A percentile compares a stretch with the other conserved stretches of the same genome.
phyloP scores from a whole-genome alignment of 2,888 invertebrate genomes.

The Oscheius onirici region DNA sequence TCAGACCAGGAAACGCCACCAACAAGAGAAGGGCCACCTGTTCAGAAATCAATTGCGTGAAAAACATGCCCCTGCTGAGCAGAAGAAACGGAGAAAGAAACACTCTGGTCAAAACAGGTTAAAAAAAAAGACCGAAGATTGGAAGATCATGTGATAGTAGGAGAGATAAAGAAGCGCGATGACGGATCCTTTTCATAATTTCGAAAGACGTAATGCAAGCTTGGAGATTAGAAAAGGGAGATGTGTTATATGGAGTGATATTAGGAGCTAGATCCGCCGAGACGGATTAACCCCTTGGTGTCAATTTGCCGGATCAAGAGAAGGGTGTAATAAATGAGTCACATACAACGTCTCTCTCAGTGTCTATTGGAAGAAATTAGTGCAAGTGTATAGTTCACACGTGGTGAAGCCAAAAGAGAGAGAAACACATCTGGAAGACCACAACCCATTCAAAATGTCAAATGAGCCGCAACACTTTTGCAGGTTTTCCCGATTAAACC shows the following conservation, averaged over 20 bases:
- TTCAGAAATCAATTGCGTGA: slow-evolving; percentile 20
- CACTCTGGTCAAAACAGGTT: slow-evolving; percentile 4
- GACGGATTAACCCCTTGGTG: slow-evolving; percentile 24
- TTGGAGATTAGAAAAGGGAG: too few relatives aligned
- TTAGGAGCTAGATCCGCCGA: not conserved
- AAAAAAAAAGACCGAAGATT: not conserved
- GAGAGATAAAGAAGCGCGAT: not conserved
- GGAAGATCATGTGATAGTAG: slow-evolving; percentile 10
- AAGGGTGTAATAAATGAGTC: slow-evolving; percentile 22
- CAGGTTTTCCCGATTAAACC: not conserved
- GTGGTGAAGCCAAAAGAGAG: too few relatives aligned
- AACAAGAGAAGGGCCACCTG: slow-evolving; percentile 4
- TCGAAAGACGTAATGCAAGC: too few relatives aligned
- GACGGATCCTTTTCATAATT: too few relatives aligned
- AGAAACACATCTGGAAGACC: slow-evolving; percentile 18
- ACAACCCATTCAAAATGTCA: slow-evolving; percentile 15
- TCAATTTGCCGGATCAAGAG: slow-evolving; percentile 11
- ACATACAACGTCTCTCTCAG: not conserved
- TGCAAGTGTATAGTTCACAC: too few relatives aligned
- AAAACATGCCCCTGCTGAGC: slow-evolving; percentile 8
- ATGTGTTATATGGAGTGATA: too few relatives aligned
- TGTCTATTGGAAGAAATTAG: too few relatives aligned
- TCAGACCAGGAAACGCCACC: slow-evolving; percentile 12
- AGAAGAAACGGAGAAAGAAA: too few relatives aligned
- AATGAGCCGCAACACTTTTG: slow-evolving; percentile 6